phyloP scores from a whole-genome alignment of 2,797 vertebrate species.

The Pseudochirops corinnae region DNA sequence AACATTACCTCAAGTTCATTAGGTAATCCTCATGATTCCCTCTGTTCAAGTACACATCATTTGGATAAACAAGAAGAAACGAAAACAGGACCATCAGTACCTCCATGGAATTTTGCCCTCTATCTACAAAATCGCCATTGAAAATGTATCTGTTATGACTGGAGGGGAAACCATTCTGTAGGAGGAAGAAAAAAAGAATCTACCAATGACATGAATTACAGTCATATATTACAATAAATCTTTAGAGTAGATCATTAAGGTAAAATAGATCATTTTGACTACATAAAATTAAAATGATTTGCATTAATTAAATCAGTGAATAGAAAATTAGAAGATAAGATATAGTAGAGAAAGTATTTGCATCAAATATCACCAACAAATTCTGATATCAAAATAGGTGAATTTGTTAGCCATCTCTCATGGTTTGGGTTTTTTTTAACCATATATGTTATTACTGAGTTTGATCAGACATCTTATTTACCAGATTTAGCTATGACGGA shows the following conservation, averaged over 20 bases:
- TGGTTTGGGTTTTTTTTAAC: conserved; percentile 5
- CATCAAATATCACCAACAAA: background rate
- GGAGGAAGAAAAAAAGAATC: conserved; percentile 43
- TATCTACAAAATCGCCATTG: conserved; percentile 98
- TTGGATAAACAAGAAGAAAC: conserved; percentile 94
- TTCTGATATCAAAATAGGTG: background rate
- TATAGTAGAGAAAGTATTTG: background rate
- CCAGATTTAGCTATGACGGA: conserved; percentile 4
- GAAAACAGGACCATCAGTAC: conserved; percentile 93
- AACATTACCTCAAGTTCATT: conserved; percentile 93
- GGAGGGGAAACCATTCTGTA: conserved; percentile 96
- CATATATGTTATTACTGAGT: conserved; percentile 40
- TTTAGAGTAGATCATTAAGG: no score
- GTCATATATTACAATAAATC: background rate
- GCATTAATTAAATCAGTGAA: background rate
- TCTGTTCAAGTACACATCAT: conserved; percentile 94
- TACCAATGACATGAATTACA: background rate
- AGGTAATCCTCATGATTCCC: conserved; percentile 98
- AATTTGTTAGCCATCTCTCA: conserved; percentile 53
- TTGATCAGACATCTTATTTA: conserved; percentile 31
- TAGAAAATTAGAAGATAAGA: background rate
- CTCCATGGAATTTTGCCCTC: conserved; percentile 95
- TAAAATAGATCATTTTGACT: background rate
- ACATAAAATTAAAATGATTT: background rate
- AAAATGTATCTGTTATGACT: conserved; percentile 93